Evolutionary conservation across 2,888 invertebrate species (phyloP).

Genomic region (Stenichneumon culpator): DNA sequence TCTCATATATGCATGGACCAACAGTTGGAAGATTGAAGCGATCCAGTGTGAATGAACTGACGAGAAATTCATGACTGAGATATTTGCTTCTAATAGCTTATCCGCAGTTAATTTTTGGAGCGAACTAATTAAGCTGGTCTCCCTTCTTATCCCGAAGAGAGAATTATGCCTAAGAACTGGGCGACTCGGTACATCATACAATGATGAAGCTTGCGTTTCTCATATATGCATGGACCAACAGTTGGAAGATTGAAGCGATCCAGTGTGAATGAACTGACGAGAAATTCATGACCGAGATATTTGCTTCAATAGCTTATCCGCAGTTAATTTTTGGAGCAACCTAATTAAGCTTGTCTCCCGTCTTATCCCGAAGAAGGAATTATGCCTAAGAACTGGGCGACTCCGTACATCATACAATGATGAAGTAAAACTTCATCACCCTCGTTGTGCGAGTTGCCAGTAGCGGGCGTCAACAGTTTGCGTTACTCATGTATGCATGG

Average conservation of each 20-base stretch:
- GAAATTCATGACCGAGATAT: too few relatives aligned
- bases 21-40: not conserved
- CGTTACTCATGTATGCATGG: constrained; percentile 31
- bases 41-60: too few relatives aligned
- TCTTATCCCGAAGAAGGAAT: not conserved
- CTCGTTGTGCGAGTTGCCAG: constrained; percentile 35
- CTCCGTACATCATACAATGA: constrained; percentile 1
- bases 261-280: too few relatives aligned
- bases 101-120: too few relatives aligned
- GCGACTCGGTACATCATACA: not conserved
- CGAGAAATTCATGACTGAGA: too few relatives aligned
- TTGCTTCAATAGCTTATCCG: too few relatives aligned
- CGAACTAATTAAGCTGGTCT: too few relatives aligned
- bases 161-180: not conserved
- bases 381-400: not conserved
- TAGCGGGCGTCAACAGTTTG: constrained; percentile 54
- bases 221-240: constrained; percentile 23
- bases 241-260: too few relatives aligned
- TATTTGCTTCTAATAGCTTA: too few relatives aligned
- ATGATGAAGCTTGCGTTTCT: constrained; percentile 32
- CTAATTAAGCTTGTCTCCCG: too few relatives aligned
- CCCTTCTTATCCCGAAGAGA: too few relatives aligned
- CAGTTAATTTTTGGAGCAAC: too few relatives aligned
- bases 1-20: constrained; percentile 34
- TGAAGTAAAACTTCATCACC: constrained; percentile 34